phyloP scores from a whole-genome alignment of 2,888 invertebrate species.

The Amphiduros pacificus region DNA sequence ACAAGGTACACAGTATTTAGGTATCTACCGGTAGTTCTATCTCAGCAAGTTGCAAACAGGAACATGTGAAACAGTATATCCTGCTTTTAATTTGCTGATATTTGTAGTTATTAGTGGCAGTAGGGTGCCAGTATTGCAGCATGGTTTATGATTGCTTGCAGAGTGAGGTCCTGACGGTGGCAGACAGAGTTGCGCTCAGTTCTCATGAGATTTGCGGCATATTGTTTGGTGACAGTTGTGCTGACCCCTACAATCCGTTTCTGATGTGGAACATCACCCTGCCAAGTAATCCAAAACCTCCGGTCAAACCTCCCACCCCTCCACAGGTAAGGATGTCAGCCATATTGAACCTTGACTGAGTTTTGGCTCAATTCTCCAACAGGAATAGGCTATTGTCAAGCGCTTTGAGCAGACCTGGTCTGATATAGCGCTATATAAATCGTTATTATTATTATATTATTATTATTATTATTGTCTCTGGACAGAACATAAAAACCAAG shows the following conservation, averaged over 20 bases:
- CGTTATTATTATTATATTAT: too few species aligned
- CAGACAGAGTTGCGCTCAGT: conserved; percentile 76
- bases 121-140: background rate
- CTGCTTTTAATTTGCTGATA: background rate
- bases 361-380: background rate
- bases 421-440: too few species aligned
- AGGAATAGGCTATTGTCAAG: too few species aligned
- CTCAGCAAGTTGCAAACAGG: too few species aligned
- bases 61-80: too few species aligned
- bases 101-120: background rate
- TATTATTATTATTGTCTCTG: too few species aligned
- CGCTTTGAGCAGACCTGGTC: too few species aligned
- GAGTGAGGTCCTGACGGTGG: conserved; percentile 76
- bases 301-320: conserved; percentile 33
- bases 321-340: conserved; percentile 36
- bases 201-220: conserved; percentile 92
- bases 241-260: conserved; percentile 84
- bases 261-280: conserved; percentile 67
- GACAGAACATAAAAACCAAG: too few species aligned
- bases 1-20: too few species aligned
- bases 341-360: background rate
- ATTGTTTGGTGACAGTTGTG: conserved; percentile 89
- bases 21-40: too few species aligned
- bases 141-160: conserved; percentile 59
- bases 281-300: conserved; percentile 45